A percentile compares a stretch with the other conserved stretches of the same genome.
phyloP scores from a whole-genome alignment of 2,888 invertebrate species.

The Zaprionus bogoriensis region DNA sequence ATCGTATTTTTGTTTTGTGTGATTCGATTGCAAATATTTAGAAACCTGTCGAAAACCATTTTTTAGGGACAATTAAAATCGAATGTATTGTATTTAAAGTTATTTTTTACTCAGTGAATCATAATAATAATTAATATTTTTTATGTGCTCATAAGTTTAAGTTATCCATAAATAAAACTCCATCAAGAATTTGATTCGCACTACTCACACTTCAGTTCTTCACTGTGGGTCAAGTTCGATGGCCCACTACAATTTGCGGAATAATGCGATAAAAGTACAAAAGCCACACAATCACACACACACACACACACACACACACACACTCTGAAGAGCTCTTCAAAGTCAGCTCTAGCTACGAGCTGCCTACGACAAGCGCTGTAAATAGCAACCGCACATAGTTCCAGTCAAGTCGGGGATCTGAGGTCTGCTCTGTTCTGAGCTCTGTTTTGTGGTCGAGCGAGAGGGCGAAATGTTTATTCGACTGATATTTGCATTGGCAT shows the following conservation, averaged over 20 bases:
- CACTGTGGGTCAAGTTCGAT: conserved; percentile 24
- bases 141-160: too few species aligned
- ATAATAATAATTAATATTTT: too few species aligned
- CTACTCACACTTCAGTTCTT: not conserved
- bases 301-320: conserved; percentile 1
- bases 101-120: too few species aligned
- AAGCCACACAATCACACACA: too few species aligned
- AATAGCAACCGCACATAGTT: conserved; percentile 41
- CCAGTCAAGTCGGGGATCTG: conserved; percentile 17
- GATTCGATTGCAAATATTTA: too few species aligned
- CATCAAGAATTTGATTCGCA: not conserved
- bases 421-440: too few species aligned
- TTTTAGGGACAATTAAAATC: too few species aligned
- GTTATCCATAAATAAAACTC: not conserved
- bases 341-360: conserved; percentile 1
- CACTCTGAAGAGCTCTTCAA: conserved; percentile 17
- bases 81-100: too few species aligned
- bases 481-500: conserved; percentile 58
- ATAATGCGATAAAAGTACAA: conserved; percentile 19
- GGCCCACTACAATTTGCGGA: conserved; percentile 4
- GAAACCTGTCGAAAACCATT: too few species aligned
- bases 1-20: too few species aligned
- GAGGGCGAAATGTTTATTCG: conserved; percentile 48
- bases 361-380: not conserved
- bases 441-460: conserved; percentile 23